phyloP scores from a whole-genome alignment of 2,797 vertebrate genomes.

The Sphenopsis melanotis region DNA sequence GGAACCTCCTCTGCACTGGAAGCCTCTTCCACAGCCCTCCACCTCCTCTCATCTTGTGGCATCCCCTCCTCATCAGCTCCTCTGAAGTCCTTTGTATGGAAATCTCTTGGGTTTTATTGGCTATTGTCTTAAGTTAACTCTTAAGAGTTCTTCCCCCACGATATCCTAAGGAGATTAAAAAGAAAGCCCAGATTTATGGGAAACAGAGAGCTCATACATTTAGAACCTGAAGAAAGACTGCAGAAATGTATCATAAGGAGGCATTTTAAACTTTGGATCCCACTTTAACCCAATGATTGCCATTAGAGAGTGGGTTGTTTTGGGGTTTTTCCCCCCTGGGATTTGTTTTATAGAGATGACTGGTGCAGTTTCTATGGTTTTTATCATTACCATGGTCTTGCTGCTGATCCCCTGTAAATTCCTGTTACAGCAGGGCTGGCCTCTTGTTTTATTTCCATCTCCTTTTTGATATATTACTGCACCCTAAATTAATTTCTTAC shows the following conservation, averaged over 20 bases:
- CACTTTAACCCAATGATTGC: background rate
- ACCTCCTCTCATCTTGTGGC: background rate
- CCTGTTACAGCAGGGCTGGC: background rate
- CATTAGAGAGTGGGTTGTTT: background rate
- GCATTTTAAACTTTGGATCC: background rate
- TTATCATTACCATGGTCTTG: background rate
- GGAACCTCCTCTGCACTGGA: background rate
- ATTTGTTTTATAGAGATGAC: background rate
- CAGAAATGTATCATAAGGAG: background rate
- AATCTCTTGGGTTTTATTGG: background rate
- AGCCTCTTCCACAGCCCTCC: background rate
- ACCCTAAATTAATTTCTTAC: slow-evolving; percentile 41
- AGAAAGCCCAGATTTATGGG: background rate
- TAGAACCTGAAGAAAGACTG: background rate
- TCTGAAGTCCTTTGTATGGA: background rate
- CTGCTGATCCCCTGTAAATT: background rate
- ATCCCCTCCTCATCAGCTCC: background rate
- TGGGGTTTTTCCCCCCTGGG: too few species aligned
- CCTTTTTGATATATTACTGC: background rate
- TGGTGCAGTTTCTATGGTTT: background rate
- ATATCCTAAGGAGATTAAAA: background rate
- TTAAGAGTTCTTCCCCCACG: background rate
- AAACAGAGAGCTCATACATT: background rate
- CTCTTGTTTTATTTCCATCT: background rate
- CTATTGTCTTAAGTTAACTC: background rate